These are phyloP conservation scores for Seriola quinqueradiata DNA, from an alignment of 2,113 vertebrate genomes.

Conservation along the genomic window DNA sequence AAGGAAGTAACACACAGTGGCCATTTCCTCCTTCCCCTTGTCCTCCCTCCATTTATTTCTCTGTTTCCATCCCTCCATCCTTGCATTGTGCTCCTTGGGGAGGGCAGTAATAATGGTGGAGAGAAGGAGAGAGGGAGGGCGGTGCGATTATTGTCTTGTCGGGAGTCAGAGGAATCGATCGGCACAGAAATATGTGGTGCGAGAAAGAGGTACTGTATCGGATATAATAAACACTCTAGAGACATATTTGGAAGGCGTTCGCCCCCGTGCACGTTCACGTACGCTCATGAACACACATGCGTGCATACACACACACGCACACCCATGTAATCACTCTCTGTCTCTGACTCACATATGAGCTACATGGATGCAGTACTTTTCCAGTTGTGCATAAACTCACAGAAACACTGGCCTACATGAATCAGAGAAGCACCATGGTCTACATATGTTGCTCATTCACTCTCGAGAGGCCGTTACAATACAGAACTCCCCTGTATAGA, in stretches of 20 bases:
- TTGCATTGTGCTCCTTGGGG: slow-evolving; percentile 80
- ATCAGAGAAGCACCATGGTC: slow-evolving; percentile 23
- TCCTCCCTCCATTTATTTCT: slow-evolving; percentile 76
- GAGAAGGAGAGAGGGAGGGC: slow-evolving; percentile 89
- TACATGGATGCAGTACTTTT: slow-evolving; percentile 33
- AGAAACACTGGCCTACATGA: slow-evolving; percentile 31
- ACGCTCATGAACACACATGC: slow-evolving; percentile 66
- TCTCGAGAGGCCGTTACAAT: slow-evolving; percentile 11
- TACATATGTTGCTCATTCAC: slow-evolving; percentile 29
- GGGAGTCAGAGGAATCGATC: slow-evolving; percentile 98
- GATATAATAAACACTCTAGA: slow-evolving; percentile 96
- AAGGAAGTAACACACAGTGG: slow-evolving; percentile 70
- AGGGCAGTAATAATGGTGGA: slow-evolving; percentile 93
- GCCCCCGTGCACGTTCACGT: slow-evolving; percentile 64
- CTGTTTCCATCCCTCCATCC: slow-evolving; percentile 76
- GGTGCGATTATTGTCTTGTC: slow-evolving; percentile 98
- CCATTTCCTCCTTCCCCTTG: slow-evolving; percentile 69
- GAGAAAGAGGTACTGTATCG: slow-evolving; percentile 95
- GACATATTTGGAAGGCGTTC: slow-evolving; percentile 83
- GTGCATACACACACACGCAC: slow-evolving; percentile 38
- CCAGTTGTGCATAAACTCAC: slow-evolving; percentile 54
- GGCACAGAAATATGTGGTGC: slow-evolving; percentile 96
- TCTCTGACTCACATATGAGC: slow-evolving; percentile 22
- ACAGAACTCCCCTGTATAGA: not conserved
- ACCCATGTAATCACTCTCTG: slow-evolving; percentile 35